Evolutionary conservation across 1,140 invertebrate species (phyloP).

Genomic region (Aphaenogaster floridana): DNA sequence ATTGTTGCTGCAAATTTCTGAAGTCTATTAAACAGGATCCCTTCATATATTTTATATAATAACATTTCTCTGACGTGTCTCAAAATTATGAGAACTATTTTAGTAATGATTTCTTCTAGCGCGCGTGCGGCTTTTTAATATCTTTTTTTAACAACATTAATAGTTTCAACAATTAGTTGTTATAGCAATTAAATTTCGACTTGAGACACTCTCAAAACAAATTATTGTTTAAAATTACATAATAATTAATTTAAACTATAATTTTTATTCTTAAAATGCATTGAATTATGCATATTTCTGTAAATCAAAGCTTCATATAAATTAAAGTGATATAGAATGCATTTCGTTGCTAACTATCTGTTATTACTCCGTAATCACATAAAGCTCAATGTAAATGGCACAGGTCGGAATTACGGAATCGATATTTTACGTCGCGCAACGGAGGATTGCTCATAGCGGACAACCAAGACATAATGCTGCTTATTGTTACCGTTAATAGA

Average conservation of each 20-base stretch:
- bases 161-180: background rate
- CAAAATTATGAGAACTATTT: background rate
- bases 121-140: background rate
- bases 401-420: constrained; percentile 35
- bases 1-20: background rate
- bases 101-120: background rate
- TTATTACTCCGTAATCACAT: constrained; percentile 10
- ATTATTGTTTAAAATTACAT: background rate
- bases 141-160: background rate
- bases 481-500: constrained; percentile 45
- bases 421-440: constrained; percentile 49
- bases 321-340: background rate
- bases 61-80: background rate
- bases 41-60: background rate
- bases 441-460: constrained; percentile 11
- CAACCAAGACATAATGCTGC: constrained; percentile 2
- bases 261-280: background rate
- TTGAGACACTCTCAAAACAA: background rate
- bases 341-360: constrained; percentile 1
- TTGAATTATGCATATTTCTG: background rate
- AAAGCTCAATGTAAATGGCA: constrained; percentile 1
- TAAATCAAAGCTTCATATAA: constrained; percentile 1
- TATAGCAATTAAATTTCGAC: background rate
- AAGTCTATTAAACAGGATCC: background rate
- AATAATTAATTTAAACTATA: background rate